Evolutionary conservation across 2,888 invertebrate genomes (phyloP), one percentile per base, ranked within the genome.

Genomic region (Brenthis hecate): DNA sequence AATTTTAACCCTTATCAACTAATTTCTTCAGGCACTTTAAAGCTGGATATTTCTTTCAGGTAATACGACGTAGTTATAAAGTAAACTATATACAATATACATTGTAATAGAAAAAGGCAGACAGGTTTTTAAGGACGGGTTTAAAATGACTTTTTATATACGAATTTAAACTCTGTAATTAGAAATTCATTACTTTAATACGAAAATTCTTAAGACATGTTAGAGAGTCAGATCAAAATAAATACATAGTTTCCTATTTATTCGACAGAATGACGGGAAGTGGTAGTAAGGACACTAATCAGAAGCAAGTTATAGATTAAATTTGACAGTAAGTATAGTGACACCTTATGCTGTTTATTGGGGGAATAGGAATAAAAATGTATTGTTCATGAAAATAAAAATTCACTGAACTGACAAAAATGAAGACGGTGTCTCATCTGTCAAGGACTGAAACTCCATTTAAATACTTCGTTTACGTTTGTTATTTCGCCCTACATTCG

Each of bases 401-500:
- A 60, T 48, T 60, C 14, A 28, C 3, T 32, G n/a, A 60, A 50
- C 13, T 50, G 50, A 13, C 60, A 50, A 50, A 60, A 60, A n/a
- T n/a, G 28, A 28, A 13, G 58, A 32, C 60, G 16, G 2, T 19
- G 32, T 13, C 36, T 53, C 51, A 62, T 53, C 51, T 19, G 43
- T 62, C 53, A 53, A 53, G 62, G 32, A 51, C 19, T 16, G 5
- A 43, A 16, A 47, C 19, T 36, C 32, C 32, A 32, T 66, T 36
- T 47, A 8, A 61, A 50, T 47, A 23, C 28, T 62, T 53, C 14
- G 50, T 43, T 53, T 47, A 19, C 43, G 58, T 57, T 63, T 63
- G 57, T 68, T 63, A 68, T 68, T 63, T 51, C 43, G 68, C 56
- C 68, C 68, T 63, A 63, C 36, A 68, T 68, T 68, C 16, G 28